phyloP scores from a whole-genome alignment of 2,113 vertebrate genomes.

The Mormoops blainvillei region DNA sequence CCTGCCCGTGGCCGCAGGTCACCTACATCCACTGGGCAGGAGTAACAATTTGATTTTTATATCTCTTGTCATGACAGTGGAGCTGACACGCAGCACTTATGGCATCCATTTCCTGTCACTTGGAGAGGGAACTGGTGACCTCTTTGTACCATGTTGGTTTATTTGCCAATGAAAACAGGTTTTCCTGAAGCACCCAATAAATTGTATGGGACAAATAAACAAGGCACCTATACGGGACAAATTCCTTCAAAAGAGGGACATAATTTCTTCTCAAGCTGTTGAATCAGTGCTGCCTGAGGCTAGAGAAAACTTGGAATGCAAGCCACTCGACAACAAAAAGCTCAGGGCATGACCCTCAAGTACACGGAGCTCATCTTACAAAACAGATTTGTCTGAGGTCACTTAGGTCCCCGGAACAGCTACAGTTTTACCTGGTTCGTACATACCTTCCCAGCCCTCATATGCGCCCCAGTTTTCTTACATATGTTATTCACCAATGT shows the following conservation, averaged over 20 bases:
- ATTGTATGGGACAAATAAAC: not conserved
- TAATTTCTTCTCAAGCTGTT: conserved; percentile 10
- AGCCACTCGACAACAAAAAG: not conserved
- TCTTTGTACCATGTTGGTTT: not conserved
- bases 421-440: not conserved
- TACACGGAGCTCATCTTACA: not conserved
- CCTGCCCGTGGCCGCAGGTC: conserved; percentile 49
- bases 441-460: not conserved
- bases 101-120: conserved; percentile 36
- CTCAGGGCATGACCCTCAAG: not conserved
- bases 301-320: not conserved
- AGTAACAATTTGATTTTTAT: conserved; percentile 57
- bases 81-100: not conserved
- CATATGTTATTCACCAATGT: not conserved
- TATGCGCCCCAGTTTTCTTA: not conserved
- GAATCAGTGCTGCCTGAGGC: not conserved
- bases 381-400: not conserved
- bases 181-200: conserved; percentile 9
- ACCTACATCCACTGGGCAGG: conserved; percentile 29
- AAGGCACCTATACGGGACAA: not conserved
- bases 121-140: not conserved
- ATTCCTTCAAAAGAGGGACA: not conserved
- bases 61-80: conserved; percentile 47
- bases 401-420: not conserved
- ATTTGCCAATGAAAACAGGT: conserved; percentile 37